Percentiles rank a stretch among this genome's conserved stretches.
phyloP scores from a whole-genome alignment of 1,140 invertebrate genomes.

The Galleria mellonella region DNA sequence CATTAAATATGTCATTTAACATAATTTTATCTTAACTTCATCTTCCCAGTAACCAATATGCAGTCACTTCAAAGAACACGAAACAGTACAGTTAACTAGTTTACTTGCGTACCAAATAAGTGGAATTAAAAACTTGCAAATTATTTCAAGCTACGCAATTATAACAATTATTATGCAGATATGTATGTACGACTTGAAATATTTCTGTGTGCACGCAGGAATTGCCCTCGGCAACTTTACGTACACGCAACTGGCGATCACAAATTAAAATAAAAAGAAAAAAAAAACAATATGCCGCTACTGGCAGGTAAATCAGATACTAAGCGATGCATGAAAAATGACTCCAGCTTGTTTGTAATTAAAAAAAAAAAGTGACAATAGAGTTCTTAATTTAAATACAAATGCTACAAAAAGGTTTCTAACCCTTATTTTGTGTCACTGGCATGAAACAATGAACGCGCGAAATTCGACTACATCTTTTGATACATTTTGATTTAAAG shows the following conservation, averaged over 20 bases:
- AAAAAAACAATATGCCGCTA: constrained; percentile 31
- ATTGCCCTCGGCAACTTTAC: constrained; percentile 5
- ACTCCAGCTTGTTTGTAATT: constrained; percentile 55
- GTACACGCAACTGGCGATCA: constrained; percentile 14
- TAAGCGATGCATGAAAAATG: constrained; percentile 72
- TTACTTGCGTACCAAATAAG: too few relatives aligned
- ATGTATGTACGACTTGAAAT: constrained; percentile 5
- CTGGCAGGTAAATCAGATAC: constrained; percentile 67
- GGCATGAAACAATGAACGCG: constrained; percentile 50
- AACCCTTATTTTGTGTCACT: constrained; percentile 30
- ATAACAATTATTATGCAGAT: constrained; percentile 17
- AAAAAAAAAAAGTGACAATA: constrained; percentile 61
- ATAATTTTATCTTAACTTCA: too few relatives aligned
- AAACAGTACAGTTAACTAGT: too few relatives aligned
- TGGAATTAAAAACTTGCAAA: constrained; percentile 12
- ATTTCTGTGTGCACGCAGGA: constrained; percentile 11
- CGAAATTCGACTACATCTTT: constrained; percentile 64
- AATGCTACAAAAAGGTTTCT: constrained; percentile 42
- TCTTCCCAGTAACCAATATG: too few relatives aligned
- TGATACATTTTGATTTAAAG: constrained; percentile 63
- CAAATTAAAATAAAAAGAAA: constrained; percentile 34
- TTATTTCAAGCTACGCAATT: constrained; percentile 24
- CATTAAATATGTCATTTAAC: too few relatives aligned
- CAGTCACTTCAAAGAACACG: too few relatives aligned
- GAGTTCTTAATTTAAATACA: constrained; percentile 45